Evolutionary conservation across 2,113 vertebrate genomes (phyloP), one percentile per base, ranked within the genome.

Genomic region (Hiodon alosoides): DNA sequence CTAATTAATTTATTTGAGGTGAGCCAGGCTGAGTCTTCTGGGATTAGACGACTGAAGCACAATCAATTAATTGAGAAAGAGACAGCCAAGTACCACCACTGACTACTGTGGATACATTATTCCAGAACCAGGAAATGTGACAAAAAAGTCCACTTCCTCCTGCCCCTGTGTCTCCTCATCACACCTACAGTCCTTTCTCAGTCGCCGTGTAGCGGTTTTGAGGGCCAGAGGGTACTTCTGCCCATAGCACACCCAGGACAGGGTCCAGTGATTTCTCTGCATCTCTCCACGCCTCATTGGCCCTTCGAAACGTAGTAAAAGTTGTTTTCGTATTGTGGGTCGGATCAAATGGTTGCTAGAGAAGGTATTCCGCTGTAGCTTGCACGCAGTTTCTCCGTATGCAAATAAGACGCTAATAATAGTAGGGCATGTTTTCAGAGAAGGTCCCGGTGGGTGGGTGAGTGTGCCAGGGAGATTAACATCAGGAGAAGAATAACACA

Each of bases 351-450:
- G 62, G 75, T 64, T 3, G 7, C 46, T 70, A 13, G 10, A 47
- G 46, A 47, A 53, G 50, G 17, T 52, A 55, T 59, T 31, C 70
- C 46, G 14, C 53, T 5, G 52, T 11, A 59, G 48, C 50, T 14
- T 52, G 47, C 14, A 58, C 16, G 54, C 48, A 71, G 69, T 59
- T 67, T 68, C 17, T 68, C 64, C n/a, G 71, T 78, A 78, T 78
- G 76, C 71, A 78, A 78, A 78, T 57, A 50, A 76, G 76, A 13
- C 9, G 7, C 66, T 73, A 78, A 68, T 68, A 72, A 73, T 78
- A 78, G 55, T 47, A 46, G 55, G 57, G 65, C 61, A 60, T 72
- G 70, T 72, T 78, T 78, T 66, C 65, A n/a, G 31, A 11, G 66
- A 47, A 11, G 48, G 65, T 72, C 76, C 76, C 76, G 48, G 10